A percentile compares a stretch with the other conserved stretches of the same genome.
phyloP scores from a whole-genome alignment of 2,888 invertebrate genomes.

The Pediacus dermestoides region DNA sequence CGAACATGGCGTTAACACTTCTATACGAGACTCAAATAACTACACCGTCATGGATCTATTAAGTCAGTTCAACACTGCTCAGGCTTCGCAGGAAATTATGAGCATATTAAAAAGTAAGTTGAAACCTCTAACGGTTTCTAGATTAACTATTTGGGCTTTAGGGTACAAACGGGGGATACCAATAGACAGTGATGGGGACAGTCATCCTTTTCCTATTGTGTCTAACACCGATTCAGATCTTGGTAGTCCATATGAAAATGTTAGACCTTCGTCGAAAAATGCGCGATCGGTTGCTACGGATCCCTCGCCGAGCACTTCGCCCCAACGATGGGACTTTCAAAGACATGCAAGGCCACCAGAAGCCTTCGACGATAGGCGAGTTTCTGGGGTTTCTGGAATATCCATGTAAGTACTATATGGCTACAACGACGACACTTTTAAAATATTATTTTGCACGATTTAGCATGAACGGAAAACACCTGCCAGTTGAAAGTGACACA shows the following conservation, averaged over 20 bases:
- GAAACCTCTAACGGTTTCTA: too few relatives aligned
- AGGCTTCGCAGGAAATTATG: conserved; percentile 82
- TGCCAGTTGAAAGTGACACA: too few relatives aligned
- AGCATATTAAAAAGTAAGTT: conserved; percentile 77
- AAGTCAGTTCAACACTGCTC: conserved; percentile 77
- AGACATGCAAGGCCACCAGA: conserved; percentile 52
- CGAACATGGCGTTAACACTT: conserved; percentile 76
- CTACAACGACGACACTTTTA: conserved; percentile 1
- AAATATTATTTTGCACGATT: conserved; percentile 10
- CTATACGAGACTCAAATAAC: conserved; percentile 72
- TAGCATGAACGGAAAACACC: conserved; percentile 6
- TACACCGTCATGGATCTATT: conserved; percentile 85
- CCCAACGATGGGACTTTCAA: conserved; percentile 54
- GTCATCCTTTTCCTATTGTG: conserved; percentile 62
- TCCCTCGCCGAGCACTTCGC: conserved; percentile 56
- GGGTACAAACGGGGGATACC: conserved; percentile 41
- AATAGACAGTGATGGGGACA: conserved; percentile 48
- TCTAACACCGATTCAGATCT: conserved; percentile 58
- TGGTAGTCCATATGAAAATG: conserved; percentile 64
- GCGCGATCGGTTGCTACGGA: conserved; percentile 49
- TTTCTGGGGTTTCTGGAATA: conserved; percentile 57
- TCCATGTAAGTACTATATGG: conserved; percentile 53
- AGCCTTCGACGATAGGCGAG: conserved; percentile 53
- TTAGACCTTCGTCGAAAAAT: conserved; percentile 52
- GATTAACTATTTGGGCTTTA: conserved; percentile 14